Base-by-base conservation (phyloP, 2,113 vertebrate genomes). In the Chloropsis cyanopogon region DNA sequence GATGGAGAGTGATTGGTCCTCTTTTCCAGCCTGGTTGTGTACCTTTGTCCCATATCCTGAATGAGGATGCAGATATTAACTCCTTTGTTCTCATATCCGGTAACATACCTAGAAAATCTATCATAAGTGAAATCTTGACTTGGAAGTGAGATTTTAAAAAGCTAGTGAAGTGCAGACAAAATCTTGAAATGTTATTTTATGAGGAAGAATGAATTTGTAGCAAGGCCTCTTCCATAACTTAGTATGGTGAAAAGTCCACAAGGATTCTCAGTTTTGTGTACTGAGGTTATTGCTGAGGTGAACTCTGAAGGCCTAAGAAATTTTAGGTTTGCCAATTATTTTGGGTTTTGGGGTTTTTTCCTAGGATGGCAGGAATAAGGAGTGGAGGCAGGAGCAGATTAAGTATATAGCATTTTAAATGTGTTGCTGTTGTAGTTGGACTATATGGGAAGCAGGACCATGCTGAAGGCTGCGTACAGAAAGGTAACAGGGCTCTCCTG, bases 341-440 rank as follows among this genome's bases (percentile, higher is more conserved):
- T 13, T 46, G 42, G 12, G 6, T 3, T 31, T 82, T 3, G 14
- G 10, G 8, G 0, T 0, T 8, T 53, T 26, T 12, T 53, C 39
- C 46, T 81, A 41, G 42, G 50, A 70, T 84, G 31, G 15, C 46
- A 70, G 28, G 28, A 87, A 23, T 42, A 72, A 82, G 12, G n/a
- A 19, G 9, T 44, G 39, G 65, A 49, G 39, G 50, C 7, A 83
- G 31, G 11, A 37, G 5, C 31, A 84, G 39, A 14, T 50, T 18
- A 71, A 18, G 33, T 17, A 33, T 15, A 12, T 25, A 35, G 25
- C 28, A 47, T 53, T 94, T 82, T 41, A 53, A 52, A 78, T 56
- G 33, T 60, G 15, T 78, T 86, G 35, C 47, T 2, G 2, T 33
- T 41, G 39, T 35, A 56, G 29, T 26, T 71, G n/a, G 29, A 14